Percentiles rank a stretch among this genome's conserved stretches.
phyloP scores from a whole-genome alignment of 2,797 vertebrate species.

The Lacerta bilineata region DNA sequence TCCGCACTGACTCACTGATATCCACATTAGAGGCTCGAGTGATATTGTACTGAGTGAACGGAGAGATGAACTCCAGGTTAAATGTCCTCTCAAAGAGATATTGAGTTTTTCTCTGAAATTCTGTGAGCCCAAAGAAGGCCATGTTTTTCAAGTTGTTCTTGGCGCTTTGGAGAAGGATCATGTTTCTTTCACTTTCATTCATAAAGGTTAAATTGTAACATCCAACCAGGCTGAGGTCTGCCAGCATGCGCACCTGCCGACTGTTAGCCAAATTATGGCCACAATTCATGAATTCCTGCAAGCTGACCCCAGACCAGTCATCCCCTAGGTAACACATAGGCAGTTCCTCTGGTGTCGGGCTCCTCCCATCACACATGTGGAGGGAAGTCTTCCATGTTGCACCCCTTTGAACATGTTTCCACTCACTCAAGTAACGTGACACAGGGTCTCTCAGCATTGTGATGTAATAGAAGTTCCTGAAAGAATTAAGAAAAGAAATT shows the following conservation, averaged over 20 bases:
- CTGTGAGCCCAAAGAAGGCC: slow-evolving; percentile 97
- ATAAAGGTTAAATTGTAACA: slow-evolving; percentile 91
- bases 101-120: slow-evolving; percentile 98
- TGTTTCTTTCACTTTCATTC: slow-evolving; percentile 92
- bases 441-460: slow-evolving; percentile 95
- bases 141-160: slow-evolving; percentile 98
- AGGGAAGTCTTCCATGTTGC: slow-evolving; percentile 97
- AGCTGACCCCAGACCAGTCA: slow-evolving; percentile 93
- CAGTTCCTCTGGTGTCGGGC: slow-evolving; percentile 92
- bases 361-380: slow-evolving; percentile 94
- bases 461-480: slow-evolving; percentile 97
- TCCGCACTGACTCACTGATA: slow-evolving; percentile 87
- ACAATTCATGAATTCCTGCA: slow-evolving; percentile 93
- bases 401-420: slow-evolving; percentile 96
- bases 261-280: slow-evolving; percentile 94
- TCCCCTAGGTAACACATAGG: slow-evolving; percentile 92
- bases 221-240: slow-evolving; percentile 90
- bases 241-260: slow-evolving; percentile 97
- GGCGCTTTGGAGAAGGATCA: slow-evolving; percentile 93
- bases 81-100: slow-evolving; percentile 99
- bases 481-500: slow-evolving; percentile 74
- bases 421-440: slow-evolving; percentile 95
- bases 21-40: slow-evolving; percentile 96
- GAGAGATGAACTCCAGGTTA: slow-evolving; percentile 95
- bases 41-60: slow-evolving; percentile 97